A percentile compares a stretch with the other conserved stretches of the same genome.
Conservation (phyloP, 2,113 vertebrate genomes). For the Atrichornis clamosus region DNA sequence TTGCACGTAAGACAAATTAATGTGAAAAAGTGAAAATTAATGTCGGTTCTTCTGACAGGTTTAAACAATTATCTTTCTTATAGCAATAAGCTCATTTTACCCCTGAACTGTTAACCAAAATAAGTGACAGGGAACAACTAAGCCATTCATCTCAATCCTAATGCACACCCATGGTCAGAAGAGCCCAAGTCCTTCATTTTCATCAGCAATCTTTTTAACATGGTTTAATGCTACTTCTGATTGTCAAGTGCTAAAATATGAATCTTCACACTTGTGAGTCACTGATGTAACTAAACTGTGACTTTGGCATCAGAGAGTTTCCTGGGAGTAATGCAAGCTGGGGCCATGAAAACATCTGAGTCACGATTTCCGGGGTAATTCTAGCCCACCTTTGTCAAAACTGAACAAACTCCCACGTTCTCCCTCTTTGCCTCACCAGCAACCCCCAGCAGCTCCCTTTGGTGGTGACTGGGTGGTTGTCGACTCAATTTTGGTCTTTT, state of each 20-base stretch:
- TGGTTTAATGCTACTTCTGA: slow-evolving; percentile 80
- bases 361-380: slow-evolving; percentile 84
- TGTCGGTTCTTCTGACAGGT: not conserved
- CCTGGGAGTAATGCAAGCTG: slow-evolving; percentile 83
- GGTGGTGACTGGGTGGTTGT: not conserved
- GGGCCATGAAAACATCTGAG: slow-evolving; percentile 81
- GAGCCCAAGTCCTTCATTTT: slow-evolving; percentile 71
- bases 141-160: slow-evolving; percentile 50
- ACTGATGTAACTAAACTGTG: slow-evolving; percentile 88
- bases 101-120: slow-evolving; percentile 33
- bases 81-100: not conserved
- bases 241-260: slow-evolving; percentile 94
- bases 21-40: not conserved
- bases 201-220: slow-evolving; percentile 77
- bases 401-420: slow-evolving; percentile 50
- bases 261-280: slow-evolving; percentile 97
- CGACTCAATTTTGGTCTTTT: not conserved
- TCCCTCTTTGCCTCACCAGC: slow-evolving; percentile 6
- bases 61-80: slow-evolving; percentile 4
- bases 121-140: slow-evolving; percentile 38
- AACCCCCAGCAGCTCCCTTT: not conserved
- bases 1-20: not conserved
- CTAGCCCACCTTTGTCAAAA: slow-evolving; percentile 83
- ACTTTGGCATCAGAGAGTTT: slow-evolving; percentile 84
- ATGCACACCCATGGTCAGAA: slow-evolving; percentile 71